Evolutionary conservation across 2,797 vertebrate genomes (phyloP).

Genomic region (Steatocranus sp.): DNA sequence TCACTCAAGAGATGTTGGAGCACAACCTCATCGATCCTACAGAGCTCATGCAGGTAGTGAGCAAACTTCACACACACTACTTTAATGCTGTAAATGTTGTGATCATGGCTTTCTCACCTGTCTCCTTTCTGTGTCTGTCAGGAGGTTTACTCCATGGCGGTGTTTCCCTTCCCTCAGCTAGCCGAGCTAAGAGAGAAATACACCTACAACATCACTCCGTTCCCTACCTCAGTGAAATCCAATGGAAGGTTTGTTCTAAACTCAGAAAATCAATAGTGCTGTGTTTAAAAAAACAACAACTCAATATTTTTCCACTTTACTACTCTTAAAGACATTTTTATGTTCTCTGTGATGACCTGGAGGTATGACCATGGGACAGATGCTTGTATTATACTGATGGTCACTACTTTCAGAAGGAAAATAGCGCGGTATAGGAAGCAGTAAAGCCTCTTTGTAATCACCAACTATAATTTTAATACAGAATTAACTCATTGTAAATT

Average conservation of each 20-base stretch:
- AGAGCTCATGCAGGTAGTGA: conserved; percentile 92
- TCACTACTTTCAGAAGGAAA: background rate
- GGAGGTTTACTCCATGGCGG: conserved; percentile 96
- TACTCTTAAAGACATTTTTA: background rate
- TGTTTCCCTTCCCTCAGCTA: conserved; percentile 95
- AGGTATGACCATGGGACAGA: background rate
- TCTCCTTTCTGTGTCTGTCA: conserved; percentile 30
- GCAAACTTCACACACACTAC: background rate
- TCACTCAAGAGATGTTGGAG: conserved; percentile 97
- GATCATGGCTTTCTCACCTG: background rate
- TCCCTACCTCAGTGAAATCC: conserved; percentile 88
- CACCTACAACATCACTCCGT: conserved; percentile 98
- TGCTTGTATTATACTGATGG: background rate
- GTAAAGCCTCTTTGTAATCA: background rate
- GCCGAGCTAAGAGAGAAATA: conserved; percentile 97
- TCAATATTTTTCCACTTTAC: background rate
- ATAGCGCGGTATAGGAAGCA: background rate
- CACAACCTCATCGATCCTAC: conserved; percentile 85
- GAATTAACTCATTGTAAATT: background rate
- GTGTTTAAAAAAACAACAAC: rapidly evolving
- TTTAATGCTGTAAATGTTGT: background rate
- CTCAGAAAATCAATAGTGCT: background rate
- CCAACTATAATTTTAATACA: background rate
- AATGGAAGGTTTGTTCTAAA: conserved; percentile 61
- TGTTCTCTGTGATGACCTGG: background rate